Percentiles rank a stretch among this genome's conserved stretches.
These are phyloP conservation scores for Hyposoter dolosus DNA, from an alignment of 2,888 invertebrate species.

Conservation along the genomic window DNA sequence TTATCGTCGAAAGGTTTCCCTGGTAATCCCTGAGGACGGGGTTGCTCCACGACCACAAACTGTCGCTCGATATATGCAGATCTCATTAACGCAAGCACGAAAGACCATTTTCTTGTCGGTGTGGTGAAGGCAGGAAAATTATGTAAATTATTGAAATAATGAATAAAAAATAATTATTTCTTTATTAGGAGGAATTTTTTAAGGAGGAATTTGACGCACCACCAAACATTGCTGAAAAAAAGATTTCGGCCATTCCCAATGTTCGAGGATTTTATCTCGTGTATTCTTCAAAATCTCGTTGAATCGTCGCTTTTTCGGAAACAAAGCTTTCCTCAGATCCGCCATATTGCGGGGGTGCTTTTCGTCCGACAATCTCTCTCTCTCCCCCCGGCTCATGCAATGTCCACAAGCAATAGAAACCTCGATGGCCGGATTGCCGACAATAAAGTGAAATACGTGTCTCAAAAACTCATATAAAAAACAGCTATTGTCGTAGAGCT, in stretches of 20 bases:
- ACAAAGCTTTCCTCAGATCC: constrained; percentile 24
- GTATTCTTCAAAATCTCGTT: constrained; percentile 2
- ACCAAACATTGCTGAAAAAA: not conserved
- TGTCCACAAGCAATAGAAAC: constrained; percentile 20
- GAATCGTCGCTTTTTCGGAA: not conserved
- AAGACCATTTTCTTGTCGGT: constrained; percentile 66
- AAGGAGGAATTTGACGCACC: not conserved
- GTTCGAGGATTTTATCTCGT: not conserved
- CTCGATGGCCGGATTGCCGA: constrained; percentile 38
- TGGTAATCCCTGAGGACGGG: constrained; percentile 70
- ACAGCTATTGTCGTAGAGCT: constrained; percentile 57
- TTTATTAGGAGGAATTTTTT: not conserved
- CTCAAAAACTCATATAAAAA: constrained; percentile 40
- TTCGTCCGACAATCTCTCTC: constrained; percentile 33
- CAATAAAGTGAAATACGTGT: constrained; percentile 66
- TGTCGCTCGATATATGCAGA: constrained; percentile 65
- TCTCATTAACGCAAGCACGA: constrained; percentile 64
- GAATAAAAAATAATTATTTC: not conserved
- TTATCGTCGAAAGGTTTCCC: constrained; percentile 71
- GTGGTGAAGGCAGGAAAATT: not conserved
- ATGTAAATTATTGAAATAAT: constrained; percentile 1
- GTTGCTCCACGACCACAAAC: constrained; percentile 59
- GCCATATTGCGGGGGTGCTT: constrained; percentile 24
- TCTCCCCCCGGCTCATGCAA: constrained; percentile 15
- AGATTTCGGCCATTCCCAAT: not conserved